These are phyloP conservation scores for Philhelius pedissequus DNA, from an alignment of 2,888 invertebrate species.

Conservation along the genomic window DNA sequence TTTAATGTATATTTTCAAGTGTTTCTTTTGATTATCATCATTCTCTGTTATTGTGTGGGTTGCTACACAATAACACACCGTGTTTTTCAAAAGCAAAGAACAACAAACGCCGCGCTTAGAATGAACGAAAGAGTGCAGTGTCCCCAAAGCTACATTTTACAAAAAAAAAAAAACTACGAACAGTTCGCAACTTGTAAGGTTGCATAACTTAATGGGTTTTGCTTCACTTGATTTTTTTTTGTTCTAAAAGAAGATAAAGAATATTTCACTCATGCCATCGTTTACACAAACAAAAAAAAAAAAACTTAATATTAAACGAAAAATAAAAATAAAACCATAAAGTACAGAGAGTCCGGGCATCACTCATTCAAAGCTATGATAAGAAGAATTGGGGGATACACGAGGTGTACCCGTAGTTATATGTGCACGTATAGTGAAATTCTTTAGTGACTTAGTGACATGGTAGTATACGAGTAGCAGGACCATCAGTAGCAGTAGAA, in stretches of 20 bases:
- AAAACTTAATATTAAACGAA: background rate
- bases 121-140: constrained; percentile 47
- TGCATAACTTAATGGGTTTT: constrained; percentile 65
- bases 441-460: constrained; percentile 38
- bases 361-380: constrained; percentile 12
- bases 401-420: background rate
- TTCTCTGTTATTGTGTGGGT: constrained; percentile 20
- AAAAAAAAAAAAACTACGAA: background rate
- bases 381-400: too few species aligned
- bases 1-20: background rate
- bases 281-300: constrained; percentile 14
- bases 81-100: constrained; percentile 18
- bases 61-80: constrained; percentile 8
- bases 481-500: background rate
- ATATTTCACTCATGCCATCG: constrained; percentile 31
- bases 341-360: background rate
- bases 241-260: background rate
- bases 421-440: background rate
- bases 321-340: constrained; percentile 8
- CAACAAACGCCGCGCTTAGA: constrained; percentile 27
- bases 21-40: constrained; percentile 34
- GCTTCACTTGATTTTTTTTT: constrained; percentile 36
- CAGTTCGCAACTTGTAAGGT: constrained; percentile 33
- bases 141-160: constrained; percentile 32
- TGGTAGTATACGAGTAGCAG: background rate